phyloP scores from a whole-genome alignment of 2,888 invertebrate species.

The Coleophora flavipennella region DNA sequence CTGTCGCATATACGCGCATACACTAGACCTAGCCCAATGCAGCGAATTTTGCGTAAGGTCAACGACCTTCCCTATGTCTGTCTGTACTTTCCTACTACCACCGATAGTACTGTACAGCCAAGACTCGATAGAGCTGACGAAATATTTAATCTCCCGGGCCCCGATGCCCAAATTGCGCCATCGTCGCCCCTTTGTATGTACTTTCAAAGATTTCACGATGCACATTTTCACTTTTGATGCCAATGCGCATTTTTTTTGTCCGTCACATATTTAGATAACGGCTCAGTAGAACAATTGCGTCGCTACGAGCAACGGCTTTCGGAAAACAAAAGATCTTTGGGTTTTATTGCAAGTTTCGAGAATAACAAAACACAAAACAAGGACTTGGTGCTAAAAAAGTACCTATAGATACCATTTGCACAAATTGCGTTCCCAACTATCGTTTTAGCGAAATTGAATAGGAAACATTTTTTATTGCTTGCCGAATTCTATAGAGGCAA shows the following conservation, averaged over 20 bases:
- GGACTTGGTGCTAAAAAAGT: constrained; percentile 38
- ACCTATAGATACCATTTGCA: constrained; percentile 44
- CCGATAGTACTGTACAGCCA: constrained; percentile 19
- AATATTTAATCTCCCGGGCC: constrained; percentile 28
- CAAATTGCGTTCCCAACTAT: constrained; percentile 57
- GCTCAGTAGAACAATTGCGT: constrained; percentile 25
- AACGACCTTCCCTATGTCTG: constrained; percentile 55
- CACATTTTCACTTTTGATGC: constrained; percentile 38
- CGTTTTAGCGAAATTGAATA: constrained; percentile 13
- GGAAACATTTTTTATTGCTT: constrained; percentile 4
- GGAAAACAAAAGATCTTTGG: constrained; percentile 28
- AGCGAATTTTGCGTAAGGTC: constrained; percentile 74
- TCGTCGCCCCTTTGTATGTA: not conserved
- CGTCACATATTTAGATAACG: constrained; percentile 25
- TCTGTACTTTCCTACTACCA: constrained; percentile 35
- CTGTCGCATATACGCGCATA: constrained; percentile 61
- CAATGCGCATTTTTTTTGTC: constrained; percentile 41
- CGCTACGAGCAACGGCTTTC: constrained; percentile 23
- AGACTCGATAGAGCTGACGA: constrained; percentile 34
- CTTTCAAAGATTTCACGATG: constrained; percentile 20
- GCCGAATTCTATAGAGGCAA: constrained; percentile 16
- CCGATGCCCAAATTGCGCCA: constrained; percentile 6
- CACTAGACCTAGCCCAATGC: constrained; percentile 72
- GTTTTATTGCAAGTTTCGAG: constrained; percentile 39
- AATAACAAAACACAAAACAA: constrained; percentile 22